These are phyloP conservation scores for Oncorhynchus clarkii DNA, from an alignment of 2,113 vertebrate genomes.

Conservation along the genomic window DNA sequence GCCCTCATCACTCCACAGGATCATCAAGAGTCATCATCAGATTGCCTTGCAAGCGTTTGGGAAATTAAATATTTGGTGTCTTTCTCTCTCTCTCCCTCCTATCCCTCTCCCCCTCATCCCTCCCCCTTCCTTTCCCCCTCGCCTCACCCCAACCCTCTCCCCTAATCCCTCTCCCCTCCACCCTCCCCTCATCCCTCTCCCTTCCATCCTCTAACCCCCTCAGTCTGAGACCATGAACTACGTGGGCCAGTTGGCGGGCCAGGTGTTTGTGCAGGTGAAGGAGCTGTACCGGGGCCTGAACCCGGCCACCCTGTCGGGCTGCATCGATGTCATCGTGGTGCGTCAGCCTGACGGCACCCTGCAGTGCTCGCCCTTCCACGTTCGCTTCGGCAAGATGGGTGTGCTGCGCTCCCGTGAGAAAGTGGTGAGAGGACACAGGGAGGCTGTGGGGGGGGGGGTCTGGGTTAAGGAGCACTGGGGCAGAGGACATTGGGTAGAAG, in stretches of 20 bases:
- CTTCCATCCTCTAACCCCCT: slow-evolving; percentile 4
- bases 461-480: background rate
- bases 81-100: no score
- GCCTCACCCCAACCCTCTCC: background rate
- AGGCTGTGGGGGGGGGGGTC: background rate
- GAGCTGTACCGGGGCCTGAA: slow-evolving; percentile 96
- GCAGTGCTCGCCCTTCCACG: slow-evolving; percentile 94
- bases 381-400: slow-evolving; percentile 96
- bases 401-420: slow-evolving; percentile 94
- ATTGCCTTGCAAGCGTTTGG: no score
- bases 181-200: background rate
- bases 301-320: slow-evolving; percentile 91
- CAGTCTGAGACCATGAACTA: slow-evolving; percentile 98
- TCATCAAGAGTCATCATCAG: no score
- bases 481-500: background rate
- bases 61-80: no score
- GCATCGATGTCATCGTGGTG: slow-evolving; percentile 95
- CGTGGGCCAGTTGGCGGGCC: slow-evolving; percentile 94
- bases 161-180: background rate
- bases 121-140: no score
- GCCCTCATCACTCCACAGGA: no score
- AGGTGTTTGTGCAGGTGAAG: slow-evolving; percentile 96
- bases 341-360: slow-evolving; percentile 88
- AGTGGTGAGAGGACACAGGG: slow-evolving; percentile 80
- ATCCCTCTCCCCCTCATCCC: no score